Evolutionary conservation across 2,888 invertebrate species (phyloP).

Genomic region (Caenorhabditis japonica): DNA sequence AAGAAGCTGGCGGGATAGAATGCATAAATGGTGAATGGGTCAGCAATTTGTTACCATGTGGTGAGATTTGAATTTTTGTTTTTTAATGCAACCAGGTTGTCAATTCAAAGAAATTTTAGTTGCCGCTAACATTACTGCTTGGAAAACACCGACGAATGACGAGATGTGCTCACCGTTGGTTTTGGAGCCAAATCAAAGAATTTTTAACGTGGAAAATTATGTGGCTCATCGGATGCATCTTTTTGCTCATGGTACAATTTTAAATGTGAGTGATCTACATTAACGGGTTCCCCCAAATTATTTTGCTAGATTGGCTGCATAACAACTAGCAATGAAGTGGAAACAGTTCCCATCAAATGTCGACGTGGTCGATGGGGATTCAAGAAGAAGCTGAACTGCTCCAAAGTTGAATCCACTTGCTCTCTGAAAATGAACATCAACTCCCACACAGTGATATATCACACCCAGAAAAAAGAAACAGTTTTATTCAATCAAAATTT

Average conservation of each 20-base stretch:
- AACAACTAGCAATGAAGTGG: conserved; percentile 38
- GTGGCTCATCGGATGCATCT: conserved; percentile 51
- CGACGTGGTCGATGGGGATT: conserved; percentile 69
- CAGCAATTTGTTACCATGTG: conserved; percentile 70
- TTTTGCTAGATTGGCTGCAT: conserved; percentile 50
- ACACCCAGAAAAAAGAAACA: conserved; percentile 65
- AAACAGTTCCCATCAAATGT: conserved; percentile 63
- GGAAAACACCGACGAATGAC: conserved; percentile 33
- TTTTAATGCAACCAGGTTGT: too few species aligned
- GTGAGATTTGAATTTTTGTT: conserved; percentile 35
- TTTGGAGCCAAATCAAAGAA: conserved; percentile 48
- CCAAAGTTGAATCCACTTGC: conserved; percentile 60
- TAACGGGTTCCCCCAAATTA: neutral
- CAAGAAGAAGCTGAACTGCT: conserved; percentile 64
- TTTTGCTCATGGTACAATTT: conserved; percentile 72
- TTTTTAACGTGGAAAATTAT: conserved; percentile 70
- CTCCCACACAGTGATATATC: conserved; percentile 65
- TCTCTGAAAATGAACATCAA: conserved; percentile 62
- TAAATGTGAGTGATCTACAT: conserved; percentile 41
- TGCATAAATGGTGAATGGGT: conserved; percentile 76
- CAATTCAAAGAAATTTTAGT: too few species aligned
- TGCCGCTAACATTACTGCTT: conserved; percentile 46
- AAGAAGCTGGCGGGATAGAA: conserved; percentile 71
- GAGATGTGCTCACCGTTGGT: conserved; percentile 59
- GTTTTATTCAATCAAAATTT: conserved; percentile 75